Evolutionary conservation across 2,888 invertebrate species (phyloP), one percentile per base, ranked within the genome.

Genomic region (Tyria jacobaeae): DNA sequence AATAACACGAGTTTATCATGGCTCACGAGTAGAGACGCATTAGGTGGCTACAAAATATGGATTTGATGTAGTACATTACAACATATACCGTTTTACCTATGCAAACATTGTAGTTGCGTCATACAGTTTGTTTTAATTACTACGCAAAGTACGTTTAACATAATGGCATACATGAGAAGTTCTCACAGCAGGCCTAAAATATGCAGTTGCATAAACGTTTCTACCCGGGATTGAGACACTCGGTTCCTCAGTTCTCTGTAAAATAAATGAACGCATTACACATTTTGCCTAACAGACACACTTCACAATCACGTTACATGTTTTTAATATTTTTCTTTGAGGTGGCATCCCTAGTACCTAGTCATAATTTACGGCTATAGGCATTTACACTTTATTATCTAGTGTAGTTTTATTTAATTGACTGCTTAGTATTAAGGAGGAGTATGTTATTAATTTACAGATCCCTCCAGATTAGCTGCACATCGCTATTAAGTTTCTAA

Each of bases 391-490:
- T 65, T 65, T 68, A 73, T 41, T 53, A 62, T 57, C 39, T 55
- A 59, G 59, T 68, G 52, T 67, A 41, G 66, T 60, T 73, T 62
- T 52, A 51, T 60, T 62, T 75, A 66, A 75, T 71, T 76, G 67
- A 68, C 58, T 41, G 47, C 63, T 64, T 47, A 27, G 37, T 35
- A 55, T 57, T 62, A 39, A 58, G 58, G 62, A 59, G 47, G 60
- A 41, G 55, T 73, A 53, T 57, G 68, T 71, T 66, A 68, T 73
- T 66, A 58, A 66, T 75, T 64, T 47, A 52, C 62, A 54, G n/a
- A 25, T 65, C n/a, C 35, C n/a, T 35, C n/a, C 10, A 47, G 31
- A 47, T 34, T 31, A 55, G 44, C 31, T 10, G 44, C 21, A 12
- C 17, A 34, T 51, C 21, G 35, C 27, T 1, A 21, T 3, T 21